Percentiles rank a stretch among this genome's conserved stretches.
Conservation (phyloP, 2,797 vertebrate genomes). For the Helostoma temminkii region DNA sequence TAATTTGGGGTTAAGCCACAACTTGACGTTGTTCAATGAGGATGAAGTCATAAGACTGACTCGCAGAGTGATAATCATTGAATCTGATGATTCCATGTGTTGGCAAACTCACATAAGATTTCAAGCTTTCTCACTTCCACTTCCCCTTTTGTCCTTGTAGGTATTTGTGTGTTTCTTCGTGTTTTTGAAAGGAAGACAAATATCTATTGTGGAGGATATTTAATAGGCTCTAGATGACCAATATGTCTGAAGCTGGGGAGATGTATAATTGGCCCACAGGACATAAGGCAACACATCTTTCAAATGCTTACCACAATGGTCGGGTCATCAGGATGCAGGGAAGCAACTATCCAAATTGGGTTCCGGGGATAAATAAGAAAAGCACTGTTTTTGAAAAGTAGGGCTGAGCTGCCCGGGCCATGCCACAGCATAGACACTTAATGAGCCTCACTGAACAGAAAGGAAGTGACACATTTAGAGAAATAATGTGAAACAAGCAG, state of each 20-base stretch:
- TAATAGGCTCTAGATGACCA: constrained; percentile 42
- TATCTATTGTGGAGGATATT: constrained; percentile 17
- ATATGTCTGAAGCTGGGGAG: constrained; percentile 29
- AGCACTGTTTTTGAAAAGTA: constrained; percentile 54
- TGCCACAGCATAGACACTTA: constrained; percentile 47
- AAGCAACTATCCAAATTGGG: constrained; percentile 50
- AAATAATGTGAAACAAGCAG: constrained; percentile 39
- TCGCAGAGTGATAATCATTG: background rate
- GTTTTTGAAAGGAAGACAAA: constrained; percentile 48
- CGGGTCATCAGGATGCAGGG: constrained; percentile 64
- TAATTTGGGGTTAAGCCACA: background rate
- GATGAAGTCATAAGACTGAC: constrained; percentile 11
- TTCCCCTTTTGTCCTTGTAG: background rate
- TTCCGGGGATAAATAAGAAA: constrained; percentile 59
- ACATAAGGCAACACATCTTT: constrained; percentile 49
- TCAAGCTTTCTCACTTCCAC: background rate
- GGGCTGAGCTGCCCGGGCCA: constrained; percentile 36
- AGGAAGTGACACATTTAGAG: constrained; percentile 58
- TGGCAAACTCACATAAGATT: background rate
- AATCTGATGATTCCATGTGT: background rate
- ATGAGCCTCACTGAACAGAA: constrained; percentile 40
- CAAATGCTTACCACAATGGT: constrained; percentile 46
- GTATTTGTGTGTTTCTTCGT: constrained; percentile 16
- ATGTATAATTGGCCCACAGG: constrained; percentile 71
- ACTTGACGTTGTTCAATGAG: constrained; percentile 26